Evolutionary conservation across 1,140 invertebrate species (phyloP), one percentile per base, ranked within the genome.

Genomic region (Drosophila yakuba): DNA sequence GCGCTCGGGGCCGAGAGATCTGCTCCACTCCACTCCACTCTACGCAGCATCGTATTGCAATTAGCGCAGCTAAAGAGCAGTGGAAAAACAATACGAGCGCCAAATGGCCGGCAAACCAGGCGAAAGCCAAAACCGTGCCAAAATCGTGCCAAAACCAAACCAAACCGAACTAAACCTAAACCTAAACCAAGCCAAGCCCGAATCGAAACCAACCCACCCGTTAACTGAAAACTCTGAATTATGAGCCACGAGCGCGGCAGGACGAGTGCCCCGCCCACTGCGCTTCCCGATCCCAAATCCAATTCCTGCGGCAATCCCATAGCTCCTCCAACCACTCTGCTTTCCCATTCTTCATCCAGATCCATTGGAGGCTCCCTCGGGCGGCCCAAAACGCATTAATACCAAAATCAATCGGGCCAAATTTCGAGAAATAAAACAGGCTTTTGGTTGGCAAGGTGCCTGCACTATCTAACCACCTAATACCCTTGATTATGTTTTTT

Each of bases 21-120:
- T 32, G 50, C 62, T 67, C 63, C 35, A 45, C 36, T 56, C 50
- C 43, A 39, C 25, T 7, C 67, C 41, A 45, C 36, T 56, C 50
- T 36, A 39, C 17, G 11, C 67, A 73, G 84, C 84, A 89, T 89
- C 84, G 84, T 80, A 84, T 89, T 89, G 84, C 84, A 89, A 89
- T 89, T 89, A 89, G 81, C 84, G 84, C 74, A 41, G 44, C 74
- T 71, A 88, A 81, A 81, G 82, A 81, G 69, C 73, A 69, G 14
- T 48, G 64, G 61, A 72, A 72, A 79, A 88, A 86, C 78, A 88
- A 86, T 76, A 79, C 79, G 36, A 69, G 63, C 61, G 39, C 36
- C 81, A 76, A 83, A 83, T 71, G 68, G 61, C 47, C 67, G 56
- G 39, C 67, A 41, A 76, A 72, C 52, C 17, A 62, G 59, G 17